These are phyloP conservation scores for Diplodus sargus DNA, from an alignment of 2,797 vertebrate species.

Conservation along the genomic window DNA sequence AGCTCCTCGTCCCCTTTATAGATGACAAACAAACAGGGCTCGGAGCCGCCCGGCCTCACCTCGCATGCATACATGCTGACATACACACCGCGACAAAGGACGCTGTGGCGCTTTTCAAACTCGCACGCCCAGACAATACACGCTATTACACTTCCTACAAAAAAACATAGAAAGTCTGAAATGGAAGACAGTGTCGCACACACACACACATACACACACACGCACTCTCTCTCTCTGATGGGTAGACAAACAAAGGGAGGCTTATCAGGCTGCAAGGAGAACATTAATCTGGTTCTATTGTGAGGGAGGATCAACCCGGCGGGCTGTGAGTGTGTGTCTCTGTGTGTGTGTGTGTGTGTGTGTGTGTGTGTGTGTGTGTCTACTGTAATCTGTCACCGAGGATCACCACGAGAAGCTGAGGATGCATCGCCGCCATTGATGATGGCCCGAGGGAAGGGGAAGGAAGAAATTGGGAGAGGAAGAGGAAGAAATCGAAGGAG, in stretches of 20 bases:
- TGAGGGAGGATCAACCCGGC: conserved; percentile 64
- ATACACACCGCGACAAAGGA: conserved; percentile 30
- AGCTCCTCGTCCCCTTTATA: conserved; percentile 51
- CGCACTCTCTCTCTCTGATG: conserved; percentile 39
- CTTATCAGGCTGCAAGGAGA: conserved; percentile 71
- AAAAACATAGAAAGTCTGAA: conserved; percentile 28
- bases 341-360: conserved; percentile 16
- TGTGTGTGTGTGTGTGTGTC: conserved; percentile 15
- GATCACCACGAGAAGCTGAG: conserved; percentile 51
- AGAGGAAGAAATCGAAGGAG: background rate
- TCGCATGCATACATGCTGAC: conserved; percentile 37
- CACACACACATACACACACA: background rate
- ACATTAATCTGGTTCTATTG: conserved; percentile 75
- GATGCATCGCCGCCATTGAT: conserved; percentile 22
- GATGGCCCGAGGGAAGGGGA: conserved; percentile 10
- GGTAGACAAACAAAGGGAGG: conserved; percentile 65
- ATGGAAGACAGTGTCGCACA: conserved; percentile 25
- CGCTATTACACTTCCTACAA: conserved; percentile 27
- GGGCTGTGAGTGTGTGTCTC: conserved; percentile 29
- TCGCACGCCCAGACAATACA: conserved; percentile 13
- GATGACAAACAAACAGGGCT: conserved; percentile 59
- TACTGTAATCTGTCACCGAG: conserved; percentile 56
- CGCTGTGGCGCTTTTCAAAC: background rate
- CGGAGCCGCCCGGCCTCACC: conserved; percentile 32
- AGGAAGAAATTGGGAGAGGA: background rate